Evolutionary conservation across 1,140 invertebrate genomes (phyloP).

Genomic region (Drosophila orena): DNA sequence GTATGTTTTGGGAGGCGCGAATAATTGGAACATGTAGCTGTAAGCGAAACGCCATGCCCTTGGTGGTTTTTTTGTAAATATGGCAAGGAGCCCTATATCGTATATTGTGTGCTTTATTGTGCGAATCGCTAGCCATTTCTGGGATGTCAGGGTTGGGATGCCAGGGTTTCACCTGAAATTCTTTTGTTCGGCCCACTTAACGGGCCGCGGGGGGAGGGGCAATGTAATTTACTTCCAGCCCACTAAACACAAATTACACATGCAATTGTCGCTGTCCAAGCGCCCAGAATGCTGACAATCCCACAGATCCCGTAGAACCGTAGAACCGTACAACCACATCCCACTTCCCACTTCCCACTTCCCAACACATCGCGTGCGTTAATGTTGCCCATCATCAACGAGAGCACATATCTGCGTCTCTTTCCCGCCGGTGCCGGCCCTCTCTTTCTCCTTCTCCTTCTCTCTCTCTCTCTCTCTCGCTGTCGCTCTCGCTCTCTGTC

Average conservation of each 20-base stretch:
- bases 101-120: constrained; percentile 5
- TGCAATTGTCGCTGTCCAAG: constrained; percentile 45
- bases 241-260: constrained; percentile 53
- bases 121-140: neutral
- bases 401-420: neutral
- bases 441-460: neutral
- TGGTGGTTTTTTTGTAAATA: neutral
- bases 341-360: constrained; percentile 11
- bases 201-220: neutral
- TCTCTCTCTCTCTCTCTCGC: neutral
- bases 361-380: constrained; percentile 36
- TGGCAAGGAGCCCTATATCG: too few species aligned
- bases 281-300: constrained; percentile 17
- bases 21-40: neutral
- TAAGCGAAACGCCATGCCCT: neutral
- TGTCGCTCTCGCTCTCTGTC: neutral
- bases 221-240: constrained; percentile 27
- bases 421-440: neutral
- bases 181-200: constrained; percentile 29
- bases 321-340: neutral
- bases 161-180: constrained; percentile 15
- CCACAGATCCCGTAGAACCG: constrained; percentile 33
- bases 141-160: too few species aligned
- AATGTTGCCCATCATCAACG: constrained; percentile 44
- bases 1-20: too few species aligned